Conservation (phyloP, 2,888 invertebrate genomes). For the Gortyna flavago region DNA sequence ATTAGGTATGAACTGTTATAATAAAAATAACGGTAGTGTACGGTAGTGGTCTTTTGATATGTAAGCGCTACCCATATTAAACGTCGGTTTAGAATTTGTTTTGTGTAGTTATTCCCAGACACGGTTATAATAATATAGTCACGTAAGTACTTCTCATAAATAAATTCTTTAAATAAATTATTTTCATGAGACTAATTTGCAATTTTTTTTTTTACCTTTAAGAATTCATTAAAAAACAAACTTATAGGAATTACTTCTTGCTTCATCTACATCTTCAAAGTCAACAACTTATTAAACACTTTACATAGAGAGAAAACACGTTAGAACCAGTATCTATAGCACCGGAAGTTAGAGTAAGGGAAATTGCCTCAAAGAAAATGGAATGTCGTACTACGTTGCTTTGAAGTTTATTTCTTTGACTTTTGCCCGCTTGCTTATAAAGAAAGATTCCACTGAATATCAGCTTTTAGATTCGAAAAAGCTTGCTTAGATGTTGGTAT, state of each 20-base stretch:
- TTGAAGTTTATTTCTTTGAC: slow-evolving; percentile 57
- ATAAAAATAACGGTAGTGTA: not conserved
- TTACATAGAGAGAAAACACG: slow-evolving; percentile 2
- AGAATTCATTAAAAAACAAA: not conserved
- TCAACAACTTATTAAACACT: not conserved
- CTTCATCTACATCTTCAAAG: not conserved
- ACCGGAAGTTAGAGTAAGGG: slow-evolving; percentile 37
- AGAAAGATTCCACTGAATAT: slow-evolving; percentile 13
- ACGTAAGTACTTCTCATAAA: not conserved
- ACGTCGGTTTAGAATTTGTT: not conserved
- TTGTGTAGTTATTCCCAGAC: not conserved
- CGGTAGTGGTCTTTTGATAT: not conserved
- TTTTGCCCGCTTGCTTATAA: slow-evolving; percentile 37
- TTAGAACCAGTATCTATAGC: slow-evolving; percentile 32
- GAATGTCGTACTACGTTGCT: slow-evolving; percentile 41
- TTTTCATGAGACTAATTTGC: not conserved
- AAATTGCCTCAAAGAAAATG: slow-evolving; percentile 49
- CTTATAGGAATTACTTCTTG: not conserved
- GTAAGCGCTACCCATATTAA: not conserved
- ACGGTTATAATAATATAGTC: too few species aligned
- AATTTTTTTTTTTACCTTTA: not conserved
- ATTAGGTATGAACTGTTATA: not conserved
- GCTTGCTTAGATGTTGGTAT: not conserved
- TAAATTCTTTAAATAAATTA: not conserved
- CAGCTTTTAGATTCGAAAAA: slow-evolving; percentile 1